Base-by-base conservation (phyloP, 53 echinoderm and acorn worm genomes). In the Echinometra lucunter region DNA sequence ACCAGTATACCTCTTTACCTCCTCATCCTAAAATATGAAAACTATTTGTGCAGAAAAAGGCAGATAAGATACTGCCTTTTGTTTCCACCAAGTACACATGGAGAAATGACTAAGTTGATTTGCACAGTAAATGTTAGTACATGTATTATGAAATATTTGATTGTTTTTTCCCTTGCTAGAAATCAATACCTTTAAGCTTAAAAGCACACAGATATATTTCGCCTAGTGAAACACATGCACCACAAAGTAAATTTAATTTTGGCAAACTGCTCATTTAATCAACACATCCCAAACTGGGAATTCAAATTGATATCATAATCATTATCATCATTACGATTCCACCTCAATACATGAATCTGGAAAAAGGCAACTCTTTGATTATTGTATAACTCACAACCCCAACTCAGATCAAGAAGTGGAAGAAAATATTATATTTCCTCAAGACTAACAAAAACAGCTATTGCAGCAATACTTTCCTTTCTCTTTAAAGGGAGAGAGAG, bases 291-390 rank as follows among this genome's bases (percentile, higher is more conserved):
- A 37, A 75, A 70, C 40, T 40, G 40, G 75, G 75, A 75, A 30
- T 15, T 75, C 12, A 18, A 34, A 40, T 13, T 75, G 18, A 75
- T 40, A 75, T 75, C 42, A 75, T n/a, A n/a, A n/a, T 75, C 38
- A 75, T 75, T 37, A 19, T 75, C 37, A 75, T 6, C 4, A 21
- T n/a, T n/a, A n/a, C n/a, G 13, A 34, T n/a, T 47, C 16, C 28
- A n/a, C 47, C 47, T 9, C 27, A 49, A 83, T 49, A 83, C 49
- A 83, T 47, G 25, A 47, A 83, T 49, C 11, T 83, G 49, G n/a
- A 49, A 83, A 47, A 83, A 83, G 85, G 85, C 85, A 83, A 83
- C 49, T 47, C 85, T 25, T 83, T 83, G 47, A 49, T 83, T 83
- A 83, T 83, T 83, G 85, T 83, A 83, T 83, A 83, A 83, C 27